Evolutionary conservation across 2,888 invertebrate species (phyloP).

Genomic region (Pyrgus malvae): DNA sequence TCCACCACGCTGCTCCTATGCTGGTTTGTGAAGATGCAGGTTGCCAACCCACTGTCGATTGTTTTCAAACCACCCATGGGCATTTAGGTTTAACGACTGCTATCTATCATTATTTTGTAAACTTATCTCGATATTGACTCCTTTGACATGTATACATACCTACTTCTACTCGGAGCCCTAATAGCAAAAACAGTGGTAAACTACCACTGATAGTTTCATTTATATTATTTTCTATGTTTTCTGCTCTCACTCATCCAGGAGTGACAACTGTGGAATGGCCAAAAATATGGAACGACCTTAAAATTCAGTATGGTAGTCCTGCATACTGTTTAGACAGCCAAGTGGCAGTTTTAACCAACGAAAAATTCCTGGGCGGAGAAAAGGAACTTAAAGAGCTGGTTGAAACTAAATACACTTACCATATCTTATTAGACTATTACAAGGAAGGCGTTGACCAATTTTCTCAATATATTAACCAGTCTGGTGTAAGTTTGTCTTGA

Average conservation of each 20-base stretch:
- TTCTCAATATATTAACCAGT: slow-evolving; percentile 60
- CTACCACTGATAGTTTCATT: no score
- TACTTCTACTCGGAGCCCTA: no score
- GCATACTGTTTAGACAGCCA: slow-evolving; percentile 67
- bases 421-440: slow-evolving; percentile 68
- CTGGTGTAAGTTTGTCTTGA: slow-evolving; percentile 69
- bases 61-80: no score
- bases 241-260: slow-evolving; percentile 51
- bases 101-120: no score
- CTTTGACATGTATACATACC: no score
- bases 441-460: slow-evolving; percentile 65
- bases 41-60: no score
- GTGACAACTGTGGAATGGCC: slow-evolving; percentile 68
- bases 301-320: slow-evolving; percentile 63
- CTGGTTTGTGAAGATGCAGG: no score
- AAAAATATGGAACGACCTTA: slow-evolving; percentile 55
- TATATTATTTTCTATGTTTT: no score
- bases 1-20: no score
- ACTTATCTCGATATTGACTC: no score
- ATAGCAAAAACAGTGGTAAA: no score
- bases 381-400: slow-evolving; percentile 69
- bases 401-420: slow-evolving; percentile 65
- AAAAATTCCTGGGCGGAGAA: slow-evolving; percentile 77
- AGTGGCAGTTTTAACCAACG: slow-evolving; percentile 75
- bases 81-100: no score